Evolutionary conservation across 1,140 invertebrate species (phyloP).

Genomic region (Diachasma alloeum): DNA sequence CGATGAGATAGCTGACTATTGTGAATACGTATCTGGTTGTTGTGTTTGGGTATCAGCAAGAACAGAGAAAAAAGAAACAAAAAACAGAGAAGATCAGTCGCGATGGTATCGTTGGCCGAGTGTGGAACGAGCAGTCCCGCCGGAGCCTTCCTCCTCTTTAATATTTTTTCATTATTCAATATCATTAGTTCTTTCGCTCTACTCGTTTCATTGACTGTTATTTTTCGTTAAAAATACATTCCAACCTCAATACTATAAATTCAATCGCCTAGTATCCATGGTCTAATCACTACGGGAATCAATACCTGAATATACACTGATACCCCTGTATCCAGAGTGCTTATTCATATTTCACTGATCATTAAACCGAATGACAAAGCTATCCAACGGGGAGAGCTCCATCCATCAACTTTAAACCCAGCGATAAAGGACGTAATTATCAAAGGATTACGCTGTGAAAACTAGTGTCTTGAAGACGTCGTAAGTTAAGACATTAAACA

Average conservation of each 20-base stretch:
- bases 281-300: conserved; percentile 13
- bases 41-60: conserved; percentile 23
- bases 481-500: background rate
- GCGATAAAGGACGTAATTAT: too few relatives aligned
- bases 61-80: conserved; percentile 49
- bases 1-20: conserved; percentile 95
- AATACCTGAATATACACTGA: background rate
- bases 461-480: background rate
- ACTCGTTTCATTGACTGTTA: conserved; percentile 10
- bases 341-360: background rate
- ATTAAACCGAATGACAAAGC: background rate
- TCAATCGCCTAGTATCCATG: conserved; percentile 38
- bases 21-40: conserved; percentile 92
- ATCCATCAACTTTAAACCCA: too few relatives aligned
- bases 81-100: conserved; percentile 52
- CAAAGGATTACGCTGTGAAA: too few relatives aligned
- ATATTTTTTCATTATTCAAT: conserved; percentile 33
- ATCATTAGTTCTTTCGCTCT: conserved; percentile 15
- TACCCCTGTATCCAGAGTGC: background rate
- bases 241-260: conserved; percentile 25
- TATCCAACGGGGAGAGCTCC: background rate
- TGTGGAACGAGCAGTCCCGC: conserved; percentile 59
- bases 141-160: conserved; percentile 58
- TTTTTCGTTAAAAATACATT: conserved; percentile 9
- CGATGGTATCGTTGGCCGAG: conserved; percentile 40